Evolutionary conservation across 2,797 vertebrate species (phyloP), one percentile per base, ranked within the genome.

Genomic region (Sebastolobus altivelis): DNA sequence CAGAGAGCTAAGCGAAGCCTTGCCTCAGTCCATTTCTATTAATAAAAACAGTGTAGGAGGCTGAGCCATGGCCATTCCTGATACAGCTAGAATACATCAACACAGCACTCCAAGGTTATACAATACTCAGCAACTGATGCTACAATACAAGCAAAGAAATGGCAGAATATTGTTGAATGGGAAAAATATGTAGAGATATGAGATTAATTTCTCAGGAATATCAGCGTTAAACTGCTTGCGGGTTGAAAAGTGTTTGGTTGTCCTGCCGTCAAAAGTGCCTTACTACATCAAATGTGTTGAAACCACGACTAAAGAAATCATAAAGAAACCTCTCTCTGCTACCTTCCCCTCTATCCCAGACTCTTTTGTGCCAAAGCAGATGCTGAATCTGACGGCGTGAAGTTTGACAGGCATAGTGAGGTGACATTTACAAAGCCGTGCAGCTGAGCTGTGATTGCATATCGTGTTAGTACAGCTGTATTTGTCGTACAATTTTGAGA

Each of bases 31-130:
- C 81, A 70, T 90, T 88, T 92, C 93, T 96, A 94, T 93, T 94
- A 95, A 95, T 95, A 95, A 90, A 87, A 84, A 77, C 89, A 37
- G 77, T 85, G 94, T 94, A 84, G 93, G 93, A 93, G 91, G 87
- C 83, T 84, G 89, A 91, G 79, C 86, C 87, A 80, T 90, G 61
- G 29, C 82, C 73, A 68, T 77, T 54, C 20, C 83, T 65, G 80
- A 89, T 87, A 72, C 77, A 83, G 86, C 86, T 54, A 81, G 49
- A 89, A 87, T 49, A 81, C 68, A 89, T 87, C 65, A 75, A 79
- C 89, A 79, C 80, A 82, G 49, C 68, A 54, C 75, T 75, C 60
- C 73, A 68, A 83, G 77, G 77, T 90, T 85, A 76, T 18, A 43
- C 56, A 49, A 69, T 82, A 74, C 68, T 71, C 40, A 77, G 72